phyloP scores from a whole-genome alignment of 2,888 invertebrate genomes.

The Philereme transversata region DNA sequence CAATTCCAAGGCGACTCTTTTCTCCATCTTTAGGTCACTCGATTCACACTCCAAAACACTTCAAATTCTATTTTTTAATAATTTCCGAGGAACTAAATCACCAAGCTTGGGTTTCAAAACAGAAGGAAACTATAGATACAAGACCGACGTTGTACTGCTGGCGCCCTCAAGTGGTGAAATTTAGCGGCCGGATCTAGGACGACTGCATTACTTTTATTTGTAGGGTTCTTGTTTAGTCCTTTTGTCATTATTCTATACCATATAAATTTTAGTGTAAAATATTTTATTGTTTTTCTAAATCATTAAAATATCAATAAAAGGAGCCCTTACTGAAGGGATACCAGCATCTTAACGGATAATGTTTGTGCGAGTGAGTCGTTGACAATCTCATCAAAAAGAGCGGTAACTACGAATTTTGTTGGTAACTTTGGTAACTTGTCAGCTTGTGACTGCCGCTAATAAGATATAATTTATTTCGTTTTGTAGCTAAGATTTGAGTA shows the following conservation, averaged over 20 bases:
- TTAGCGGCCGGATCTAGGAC: conserved; percentile 61
- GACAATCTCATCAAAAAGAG: conserved; percentile 46
- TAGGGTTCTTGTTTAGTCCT: background rate
- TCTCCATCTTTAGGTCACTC: conserved; percentile 89
- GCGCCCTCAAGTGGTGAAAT: conserved; percentile 73
- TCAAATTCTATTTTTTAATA: conserved; percentile 60
- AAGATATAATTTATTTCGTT: background rate
- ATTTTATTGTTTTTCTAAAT: background rate
- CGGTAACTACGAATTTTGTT: conserved; percentile 59
- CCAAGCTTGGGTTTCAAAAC: conserved; percentile 85
- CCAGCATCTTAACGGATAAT: conserved; percentile 21
- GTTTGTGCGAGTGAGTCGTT: conserved; percentile 54
- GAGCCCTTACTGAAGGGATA: background rate
- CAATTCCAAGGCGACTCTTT: conserved; percentile 97
- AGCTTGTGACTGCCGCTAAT: background rate
- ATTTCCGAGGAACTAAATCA: conserved; percentile 75
- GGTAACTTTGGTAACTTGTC: conserved; percentile 34
- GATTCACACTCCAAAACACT: conserved; percentile 65
- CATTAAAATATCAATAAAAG: background rate
- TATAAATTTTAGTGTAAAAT: conserved; percentile 1
- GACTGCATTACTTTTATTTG: conserved; percentile 35
- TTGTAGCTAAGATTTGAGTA: too few relatives aligned
- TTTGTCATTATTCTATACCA: background rate
- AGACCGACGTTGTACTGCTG: conserved; percentile 78
- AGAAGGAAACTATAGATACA: conserved; percentile 84